These are phyloP conservation scores for Phengaris arion DNA, from an alignment of 2,888 invertebrate species.

Conservation along the genomic window DNA sequence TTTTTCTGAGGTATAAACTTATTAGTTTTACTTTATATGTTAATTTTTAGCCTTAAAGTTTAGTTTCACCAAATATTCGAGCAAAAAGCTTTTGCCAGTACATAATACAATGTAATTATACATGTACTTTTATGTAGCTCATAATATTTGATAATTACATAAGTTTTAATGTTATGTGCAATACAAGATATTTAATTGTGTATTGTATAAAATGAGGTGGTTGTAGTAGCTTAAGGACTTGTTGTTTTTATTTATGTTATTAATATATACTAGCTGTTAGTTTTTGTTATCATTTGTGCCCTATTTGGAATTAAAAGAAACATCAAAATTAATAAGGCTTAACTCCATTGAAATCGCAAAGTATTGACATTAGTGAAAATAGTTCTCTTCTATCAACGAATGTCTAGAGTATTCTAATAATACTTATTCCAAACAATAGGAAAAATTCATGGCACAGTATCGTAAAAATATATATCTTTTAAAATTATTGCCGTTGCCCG, in stretches of 20 bases:
- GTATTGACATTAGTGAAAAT: no score
- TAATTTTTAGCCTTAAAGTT: background rate
- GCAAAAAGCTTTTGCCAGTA: background rate
- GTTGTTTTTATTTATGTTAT: slow-evolving; percentile 55
- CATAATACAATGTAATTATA: background rate
- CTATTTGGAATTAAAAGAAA: background rate
- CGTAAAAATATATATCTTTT: background rate
- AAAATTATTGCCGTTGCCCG: no score
- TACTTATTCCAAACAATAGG: no score
- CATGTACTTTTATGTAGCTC: no score
- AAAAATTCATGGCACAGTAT: background rate
- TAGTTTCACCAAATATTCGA: slow-evolving; percentile 8
- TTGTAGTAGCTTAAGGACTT: slow-evolving; percentile 36
- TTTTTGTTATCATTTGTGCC: slow-evolving; percentile 15
- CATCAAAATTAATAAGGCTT: background rate
- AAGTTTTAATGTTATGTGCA: slow-evolving; percentile 5
- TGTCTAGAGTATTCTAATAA: no score
- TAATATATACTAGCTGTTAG: slow-evolving; percentile 51
- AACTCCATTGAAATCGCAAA: background rate
- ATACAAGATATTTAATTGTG: slow-evolving; percentile 41
- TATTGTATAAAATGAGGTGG: slow-evolving; percentile 31
- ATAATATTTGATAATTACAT: background rate
- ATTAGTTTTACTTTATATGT: background rate
- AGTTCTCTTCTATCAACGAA: no score
- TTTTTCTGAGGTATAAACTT: background rate